Evolutionary conservation across 2,888 invertebrate species (phyloP), one percentile per base, ranked within the genome.

Genomic region (Suillia variegata): DNA sequence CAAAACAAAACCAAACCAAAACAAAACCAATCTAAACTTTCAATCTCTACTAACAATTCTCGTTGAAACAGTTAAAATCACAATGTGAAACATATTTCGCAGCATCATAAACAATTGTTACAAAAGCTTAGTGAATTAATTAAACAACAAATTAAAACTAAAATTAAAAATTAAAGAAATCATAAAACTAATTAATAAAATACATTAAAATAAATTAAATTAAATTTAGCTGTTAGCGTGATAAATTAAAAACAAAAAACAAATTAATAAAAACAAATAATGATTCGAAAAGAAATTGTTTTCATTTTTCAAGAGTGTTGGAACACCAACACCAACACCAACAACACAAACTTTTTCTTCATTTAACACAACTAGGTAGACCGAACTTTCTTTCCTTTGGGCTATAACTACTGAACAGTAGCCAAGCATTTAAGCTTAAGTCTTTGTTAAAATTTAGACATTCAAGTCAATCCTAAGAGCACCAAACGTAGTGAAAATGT

Each of bases 181-280:
- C n/a, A n/a, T 26, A 45, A 47, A 50, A 48, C n/a, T 18, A 31
- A 55, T 18, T 17, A 34, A 64, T 58, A 64, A 61, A 21, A 59
- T 67, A 63, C 55, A 67, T 63, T 58, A 62, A 56, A 63, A 60
- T 62, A 67, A 60, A 59, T n/a, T n/a, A 63, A 60, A 55, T 58
- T 57, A 59, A 65, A 65, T 62, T n/a, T 76, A 75, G 76, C 67
- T 71, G 67, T 70, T 74, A 74, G 75, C 66, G 70, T 73, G 75
- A 74, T 73, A 70, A 65, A 66, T 66, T 60, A 61, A 49, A 66
- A 65, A 62, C 67, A 71, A 52, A 62, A 21, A 8, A 18, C 4
- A 45, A 8, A 17, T 45, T 45, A 18, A 38, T n/a, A 38, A n/a
- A n/a, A n/a, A n/a, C n/a, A n/a, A n/a, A n/a, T n/a, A n/a, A n/a